Conservation (phyloP, 2,888 invertebrate genomes). For the Drosophila acutilabella region DNA sequence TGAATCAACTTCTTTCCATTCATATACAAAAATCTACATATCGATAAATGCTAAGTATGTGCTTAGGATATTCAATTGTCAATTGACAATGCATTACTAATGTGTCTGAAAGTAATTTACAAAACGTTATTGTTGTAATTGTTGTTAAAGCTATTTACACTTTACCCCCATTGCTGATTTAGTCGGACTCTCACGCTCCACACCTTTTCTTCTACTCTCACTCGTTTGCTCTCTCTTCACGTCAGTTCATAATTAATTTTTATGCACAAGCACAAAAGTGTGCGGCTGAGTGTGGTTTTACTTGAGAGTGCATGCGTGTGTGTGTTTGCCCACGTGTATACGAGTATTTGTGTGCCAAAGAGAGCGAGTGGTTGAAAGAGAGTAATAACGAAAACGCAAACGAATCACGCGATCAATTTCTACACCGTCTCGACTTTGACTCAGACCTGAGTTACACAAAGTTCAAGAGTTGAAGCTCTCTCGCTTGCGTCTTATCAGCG, state of each 20-base stretch:
- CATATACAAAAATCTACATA: conserved; percentile 15
- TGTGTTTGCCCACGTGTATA: conserved; percentile 32
- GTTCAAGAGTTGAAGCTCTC: conserved; percentile 62
- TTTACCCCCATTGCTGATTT: conserved; percentile 40
- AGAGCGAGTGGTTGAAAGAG: conserved; percentile 1
- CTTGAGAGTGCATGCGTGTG: conserved; percentile 21
- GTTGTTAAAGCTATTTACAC: conserved; percentile 22
- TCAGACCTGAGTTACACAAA: conserved; percentile 44
- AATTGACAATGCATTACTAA: conserved; percentile 49
- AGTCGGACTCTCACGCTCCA: conserved; percentile 26
- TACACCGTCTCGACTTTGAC: conserved; percentile 43
- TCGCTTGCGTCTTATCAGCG: conserved; percentile 47
- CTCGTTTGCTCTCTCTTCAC: conserved; percentile 8
- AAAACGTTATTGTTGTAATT: conserved; percentile 21
- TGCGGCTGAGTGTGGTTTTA: conserved; percentile 47
- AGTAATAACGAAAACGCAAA: conserved; percentile 18
- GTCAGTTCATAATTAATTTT: conserved; percentile 28
- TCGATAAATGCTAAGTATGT: conserved; percentile 3
- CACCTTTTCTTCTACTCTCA: conserved; percentile 6
- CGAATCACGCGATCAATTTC: conserved; percentile 58
- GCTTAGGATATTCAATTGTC: conserved; percentile 27
- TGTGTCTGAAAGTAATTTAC: conserved; percentile 47
- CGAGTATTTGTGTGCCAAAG: conserved; percentile 20
- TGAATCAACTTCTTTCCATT: conserved; percentile 46
- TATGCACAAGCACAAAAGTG: conserved; percentile 47